These are phyloP conservation scores for Pelusios castaneus DNA, from an alignment of 2,113 vertebrate genomes.

Conservation along the genomic window DNA sequence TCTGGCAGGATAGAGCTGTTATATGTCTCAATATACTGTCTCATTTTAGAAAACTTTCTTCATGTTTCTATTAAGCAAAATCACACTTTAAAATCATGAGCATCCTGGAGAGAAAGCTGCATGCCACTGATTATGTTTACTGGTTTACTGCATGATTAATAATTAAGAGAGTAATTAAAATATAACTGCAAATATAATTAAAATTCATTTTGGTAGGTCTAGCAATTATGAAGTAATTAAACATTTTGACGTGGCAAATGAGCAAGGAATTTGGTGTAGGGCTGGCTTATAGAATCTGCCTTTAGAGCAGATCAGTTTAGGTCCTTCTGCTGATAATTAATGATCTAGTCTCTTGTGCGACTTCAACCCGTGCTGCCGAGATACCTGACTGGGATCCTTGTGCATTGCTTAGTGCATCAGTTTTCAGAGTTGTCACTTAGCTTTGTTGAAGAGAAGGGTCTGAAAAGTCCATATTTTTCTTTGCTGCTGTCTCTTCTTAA, in stretches of 20 bases:
- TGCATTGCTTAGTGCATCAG: neutral
- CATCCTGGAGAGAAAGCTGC: neutral
- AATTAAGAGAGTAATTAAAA: constrained; percentile 70
- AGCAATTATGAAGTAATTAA: constrained; percentile 63
- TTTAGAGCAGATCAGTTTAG: neutral
- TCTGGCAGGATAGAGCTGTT: neutral
- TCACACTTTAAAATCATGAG: neutral
- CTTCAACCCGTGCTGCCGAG: neutral
- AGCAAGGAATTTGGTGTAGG: neutral
- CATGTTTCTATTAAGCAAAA: neutral
- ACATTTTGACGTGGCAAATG: constrained; percentile 49
- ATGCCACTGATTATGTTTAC: constrained; percentile 6
- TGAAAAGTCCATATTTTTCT: neutral
- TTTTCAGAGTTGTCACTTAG: neutral
- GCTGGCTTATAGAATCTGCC: neutral
- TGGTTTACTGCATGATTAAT: constrained; percentile 49
- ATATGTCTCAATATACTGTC: neutral
- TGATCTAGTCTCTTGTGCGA: neutral
- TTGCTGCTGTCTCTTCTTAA: neutral
- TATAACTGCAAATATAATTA: constrained; percentile 69
- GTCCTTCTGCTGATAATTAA: neutral
- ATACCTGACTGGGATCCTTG: neutral
- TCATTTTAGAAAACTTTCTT: neutral
- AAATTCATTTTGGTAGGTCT: constrained; percentile 64
- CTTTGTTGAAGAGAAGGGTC: neutral